Percentiles rank a stretch among this genome's conserved stretches.
phyloP scores from a whole-genome alignment of 2,113 vertebrate species.

The Megaceryle maxima region DNA sequence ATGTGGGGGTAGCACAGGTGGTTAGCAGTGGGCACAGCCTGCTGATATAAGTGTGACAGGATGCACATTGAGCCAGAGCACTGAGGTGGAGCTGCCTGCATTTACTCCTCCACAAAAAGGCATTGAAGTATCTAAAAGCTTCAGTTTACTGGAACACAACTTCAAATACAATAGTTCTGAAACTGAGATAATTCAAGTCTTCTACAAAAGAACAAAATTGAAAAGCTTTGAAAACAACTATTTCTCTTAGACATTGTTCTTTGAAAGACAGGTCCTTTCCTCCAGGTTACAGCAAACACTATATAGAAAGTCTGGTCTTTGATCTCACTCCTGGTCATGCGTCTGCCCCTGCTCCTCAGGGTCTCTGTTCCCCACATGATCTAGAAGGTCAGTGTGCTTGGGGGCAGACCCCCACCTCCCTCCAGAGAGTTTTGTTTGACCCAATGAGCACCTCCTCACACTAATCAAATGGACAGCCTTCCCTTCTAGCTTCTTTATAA shows the following conservation, averaged over 20 bases:
- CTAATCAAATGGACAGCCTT: background rate
- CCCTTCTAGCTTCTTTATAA: background rate
- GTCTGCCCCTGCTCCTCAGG: background rate
- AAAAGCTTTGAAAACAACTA: background rate
- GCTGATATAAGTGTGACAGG: background rate
- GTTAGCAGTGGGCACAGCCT: background rate
- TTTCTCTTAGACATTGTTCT: background rate
- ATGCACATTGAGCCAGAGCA: fast-evolving
- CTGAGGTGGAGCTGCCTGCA: background rate
- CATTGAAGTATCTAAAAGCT: background rate
- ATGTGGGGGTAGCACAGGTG: fast-evolving
- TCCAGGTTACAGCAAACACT: background rate
- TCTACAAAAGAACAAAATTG: background rate
- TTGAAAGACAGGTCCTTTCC: background rate
- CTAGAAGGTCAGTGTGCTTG: background rate
- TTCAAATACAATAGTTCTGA: background rate
- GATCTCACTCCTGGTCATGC: background rate
- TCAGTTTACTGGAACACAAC: background rate
- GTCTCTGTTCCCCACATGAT: background rate
- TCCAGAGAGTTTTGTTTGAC: background rate
- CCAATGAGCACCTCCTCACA: background rate
- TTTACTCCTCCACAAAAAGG: background rate
- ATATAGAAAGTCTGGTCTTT: background rate
- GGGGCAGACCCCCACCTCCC: background rate
- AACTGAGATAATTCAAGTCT: background rate